Percentiles rank a stretch among this genome's conserved stretches.
phyloP scores from a whole-genome alignment of 2,797 vertebrate species.

The Sebastes vulpes region DNA sequence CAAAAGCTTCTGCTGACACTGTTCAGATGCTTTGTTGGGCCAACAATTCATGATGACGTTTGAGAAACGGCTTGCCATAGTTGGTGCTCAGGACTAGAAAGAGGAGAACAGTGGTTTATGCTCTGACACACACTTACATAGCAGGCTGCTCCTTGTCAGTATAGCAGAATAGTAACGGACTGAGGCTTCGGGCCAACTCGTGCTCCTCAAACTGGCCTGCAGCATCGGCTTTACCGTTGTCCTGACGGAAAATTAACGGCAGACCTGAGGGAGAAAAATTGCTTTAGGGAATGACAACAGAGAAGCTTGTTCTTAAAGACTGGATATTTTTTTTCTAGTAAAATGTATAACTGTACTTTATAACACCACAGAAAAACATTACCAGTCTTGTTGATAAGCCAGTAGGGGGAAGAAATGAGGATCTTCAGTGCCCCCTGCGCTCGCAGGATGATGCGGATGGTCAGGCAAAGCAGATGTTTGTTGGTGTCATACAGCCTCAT shows the following conservation, averaged over 20 bases:
- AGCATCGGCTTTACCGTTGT: constrained; percentile 93
- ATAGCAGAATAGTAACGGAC: constrained; percentile 96
- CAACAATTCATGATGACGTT: too few relatives aligned
- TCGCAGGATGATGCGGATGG: constrained; percentile 93
- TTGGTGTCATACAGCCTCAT: constrained; percentile 94
- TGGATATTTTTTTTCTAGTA: background rate
- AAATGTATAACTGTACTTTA: background rate
- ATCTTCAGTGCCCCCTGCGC: constrained; percentile 96
- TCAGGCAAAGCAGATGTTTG: constrained; percentile 92
- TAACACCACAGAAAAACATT: background rate
- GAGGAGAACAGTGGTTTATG: background rate
- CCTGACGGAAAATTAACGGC: constrained; percentile 97
- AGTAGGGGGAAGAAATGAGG: constrained; percentile 94
- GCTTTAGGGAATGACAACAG: background rate
- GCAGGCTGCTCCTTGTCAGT: constrained; percentile 97
- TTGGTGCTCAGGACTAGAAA: background rate
- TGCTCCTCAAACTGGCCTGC: constrained; percentile 98
- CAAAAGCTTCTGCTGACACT: too few relatives aligned
- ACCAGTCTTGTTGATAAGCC: constrained; percentile 99
- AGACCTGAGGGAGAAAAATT: constrained; percentile 84
- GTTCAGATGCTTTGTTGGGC: too few relatives aligned
- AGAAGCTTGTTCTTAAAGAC: background rate
- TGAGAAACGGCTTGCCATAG: too few relatives aligned
- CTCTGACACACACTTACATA: constrained; percentile 86
- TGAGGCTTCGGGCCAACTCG: constrained; percentile 95